These are phyloP conservation scores for Mola mola DNA, from an alignment of 2,113 vertebrate genomes.

Conservation along the genomic window DNA sequence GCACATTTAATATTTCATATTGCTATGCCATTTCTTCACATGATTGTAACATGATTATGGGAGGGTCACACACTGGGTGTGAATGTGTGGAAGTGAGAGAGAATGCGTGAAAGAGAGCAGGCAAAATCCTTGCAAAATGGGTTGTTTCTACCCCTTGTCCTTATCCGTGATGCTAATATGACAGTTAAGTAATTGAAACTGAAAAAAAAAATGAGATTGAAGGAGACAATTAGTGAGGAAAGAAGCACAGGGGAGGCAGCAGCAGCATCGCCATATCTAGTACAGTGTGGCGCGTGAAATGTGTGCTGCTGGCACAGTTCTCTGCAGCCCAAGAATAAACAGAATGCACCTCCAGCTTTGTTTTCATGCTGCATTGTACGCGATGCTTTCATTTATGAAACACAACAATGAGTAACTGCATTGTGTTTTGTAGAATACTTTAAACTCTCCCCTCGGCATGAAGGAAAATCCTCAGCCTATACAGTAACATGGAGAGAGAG, in stretches of 20 bases:
- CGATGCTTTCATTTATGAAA: constrained; percentile 5
- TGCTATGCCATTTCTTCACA: constrained; percentile 50
- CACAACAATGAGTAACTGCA: constrained; percentile 10
- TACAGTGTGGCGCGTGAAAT: constrained; percentile 26
- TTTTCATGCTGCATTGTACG: constrained; percentile 1
- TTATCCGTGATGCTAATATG: constrained; percentile 41
- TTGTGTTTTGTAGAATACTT: constrained; percentile 4
- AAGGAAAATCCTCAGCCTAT: background rate
- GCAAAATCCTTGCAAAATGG: constrained; percentile 33
- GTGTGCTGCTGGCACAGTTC: constrained; percentile 39
- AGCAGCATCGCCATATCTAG: constrained; percentile 36
- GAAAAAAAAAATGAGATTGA: constrained; percentile 55
- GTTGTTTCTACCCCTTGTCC: constrained; percentile 44
- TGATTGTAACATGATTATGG: constrained; percentile 62
- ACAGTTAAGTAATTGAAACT: constrained; percentile 46
- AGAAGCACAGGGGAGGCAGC: background rate
- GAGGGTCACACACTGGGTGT: constrained; percentile 1
- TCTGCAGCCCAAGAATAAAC: constrained; percentile 39
- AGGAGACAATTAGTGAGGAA: constrained; percentile 28
- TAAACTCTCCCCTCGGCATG: background rate
- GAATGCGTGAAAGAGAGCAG: background rate
- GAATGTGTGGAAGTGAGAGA: background rate
- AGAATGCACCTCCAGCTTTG: constrained; percentile 28
- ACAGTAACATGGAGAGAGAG: background rate
- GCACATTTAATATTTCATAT: constrained; percentile 78